phyloP scores from a whole-genome alignment of 2,113 vertebrate genomes.

The Sinocyclocheilus anshuiensis region DNA sequence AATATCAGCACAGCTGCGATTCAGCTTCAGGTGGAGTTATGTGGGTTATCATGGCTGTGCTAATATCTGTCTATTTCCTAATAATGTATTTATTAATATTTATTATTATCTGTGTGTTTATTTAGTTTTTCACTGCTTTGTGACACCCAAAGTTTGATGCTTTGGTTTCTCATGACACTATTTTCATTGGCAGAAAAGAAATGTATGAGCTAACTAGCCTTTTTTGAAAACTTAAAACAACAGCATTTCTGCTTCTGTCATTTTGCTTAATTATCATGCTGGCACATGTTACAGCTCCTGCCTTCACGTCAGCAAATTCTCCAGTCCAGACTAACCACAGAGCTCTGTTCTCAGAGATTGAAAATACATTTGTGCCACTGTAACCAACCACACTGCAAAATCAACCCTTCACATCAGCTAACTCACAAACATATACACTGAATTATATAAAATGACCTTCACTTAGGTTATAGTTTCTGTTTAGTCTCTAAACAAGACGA shows the following conservation, averaged over 20 bases:
- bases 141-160: neutral
- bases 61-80: neutral
- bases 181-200: neutral
- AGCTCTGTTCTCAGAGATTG: neutral
- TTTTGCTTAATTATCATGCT: constrained; percentile 3
- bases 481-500: neutral
- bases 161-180: neutral
- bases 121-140: neutral
- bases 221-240: neutral
- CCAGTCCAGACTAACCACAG: constrained; percentile 15
- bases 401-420: neutral
- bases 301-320: constrained; percentile 29
- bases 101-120: neutral
- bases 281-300: neutral
- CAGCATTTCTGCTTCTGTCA: neutral
- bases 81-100: neutral
- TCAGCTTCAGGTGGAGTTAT: neutral
- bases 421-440: neutral
- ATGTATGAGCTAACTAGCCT: neutral
- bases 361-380: neutral
- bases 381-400: constrained; percentile 6
- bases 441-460: neutral
- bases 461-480: neutral
- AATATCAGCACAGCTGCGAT: too few species aligned
- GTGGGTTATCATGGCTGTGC: neutral